phyloP scores from a whole-genome alignment of 2,113 vertebrate species.

The Gymnobelideus leadbeateri region DNA sequence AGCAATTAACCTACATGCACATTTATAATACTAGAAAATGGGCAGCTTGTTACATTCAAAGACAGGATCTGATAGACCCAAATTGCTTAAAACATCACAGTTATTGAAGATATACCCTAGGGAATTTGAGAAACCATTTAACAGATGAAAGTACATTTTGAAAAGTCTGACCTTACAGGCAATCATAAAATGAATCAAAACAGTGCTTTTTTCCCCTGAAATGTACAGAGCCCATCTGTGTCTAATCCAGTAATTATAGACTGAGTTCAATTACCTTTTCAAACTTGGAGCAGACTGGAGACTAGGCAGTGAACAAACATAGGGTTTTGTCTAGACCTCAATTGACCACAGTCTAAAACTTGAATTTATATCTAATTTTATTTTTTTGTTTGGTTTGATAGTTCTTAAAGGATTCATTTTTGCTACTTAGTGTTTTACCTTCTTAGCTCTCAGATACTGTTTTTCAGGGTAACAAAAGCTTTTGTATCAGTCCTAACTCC shows the following conservation, averaged over 20 bases:
- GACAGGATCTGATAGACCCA: slow-evolving; percentile 89
- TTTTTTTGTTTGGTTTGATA: slow-evolving; percentile 84
- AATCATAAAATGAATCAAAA: slow-evolving; percentile 93
- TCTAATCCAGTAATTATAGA: slow-evolving; percentile 94
- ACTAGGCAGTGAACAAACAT: slow-evolving; percentile 89
- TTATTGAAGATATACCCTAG: slow-evolving; percentile 90
- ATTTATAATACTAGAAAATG: slow-evolving; percentile 90
- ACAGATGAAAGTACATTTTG: slow-evolving; percentile 93
- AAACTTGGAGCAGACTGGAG: slow-evolving; percentile 91
- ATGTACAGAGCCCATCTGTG: slow-evolving; percentile 91
- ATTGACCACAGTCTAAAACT: slow-evolving; percentile 92
- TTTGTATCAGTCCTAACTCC: slow-evolving; percentile 29
- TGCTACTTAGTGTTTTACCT: slow-evolving; percentile 75
- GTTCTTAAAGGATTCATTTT: slow-evolving; percentile 83
- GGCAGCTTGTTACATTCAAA: slow-evolving; percentile 88
- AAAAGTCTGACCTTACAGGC: slow-evolving; percentile 93
- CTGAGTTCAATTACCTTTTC: slow-evolving; percentile 93
- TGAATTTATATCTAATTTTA: slow-evolving; percentile 91
- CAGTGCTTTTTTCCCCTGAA: slow-evolving; percentile 88
- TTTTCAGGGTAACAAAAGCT: slow-evolving; percentile 43
- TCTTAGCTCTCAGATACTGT: slow-evolving; percentile 35
- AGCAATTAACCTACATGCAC: slow-evolving; percentile 90
- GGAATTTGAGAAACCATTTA: slow-evolving; percentile 91
- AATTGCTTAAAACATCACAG: slow-evolving; percentile 92
- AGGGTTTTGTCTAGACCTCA: slow-evolving; percentile 92